phyloP scores from a whole-genome alignment of 1,140 invertebrate genomes.

The Halotydeus destructor region DNA sequence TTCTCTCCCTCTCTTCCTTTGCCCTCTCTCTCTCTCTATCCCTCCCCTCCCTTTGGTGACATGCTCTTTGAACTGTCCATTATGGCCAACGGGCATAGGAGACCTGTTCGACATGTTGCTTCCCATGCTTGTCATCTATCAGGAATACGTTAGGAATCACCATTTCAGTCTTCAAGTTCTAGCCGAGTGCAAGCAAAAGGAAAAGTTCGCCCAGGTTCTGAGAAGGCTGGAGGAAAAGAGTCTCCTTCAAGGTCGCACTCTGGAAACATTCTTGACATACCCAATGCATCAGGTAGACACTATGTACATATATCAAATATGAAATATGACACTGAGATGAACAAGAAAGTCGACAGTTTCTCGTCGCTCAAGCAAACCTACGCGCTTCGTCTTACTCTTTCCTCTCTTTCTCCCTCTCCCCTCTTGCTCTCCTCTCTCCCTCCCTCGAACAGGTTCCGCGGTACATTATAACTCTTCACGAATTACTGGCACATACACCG shows the following conservation, averaged over 20 bases:
- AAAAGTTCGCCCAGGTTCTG: constrained; percentile 55
- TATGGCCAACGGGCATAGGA: constrained; percentile 36
- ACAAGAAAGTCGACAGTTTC: not conserved
- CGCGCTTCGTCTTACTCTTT: too few species aligned
- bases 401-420: not conserved
- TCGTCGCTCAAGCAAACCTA: too few species aligned
- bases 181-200: constrained; percentile 71
- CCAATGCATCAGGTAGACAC: constrained; percentile 73
- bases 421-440: too few species aligned
- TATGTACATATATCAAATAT: constrained; percentile 3
- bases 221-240: constrained; percentile 64
- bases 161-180: constrained; percentile 79
- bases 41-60: constrained; percentile 1
- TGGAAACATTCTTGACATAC: constrained; percentile 78
- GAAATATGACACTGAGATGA: too few species aligned
- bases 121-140: constrained; percentile 81
- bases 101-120: constrained; percentile 83
- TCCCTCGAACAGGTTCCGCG: constrained; percentile 46
- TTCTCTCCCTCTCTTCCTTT: constrained; percentile 11
- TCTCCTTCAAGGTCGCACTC: constrained; percentile 53
- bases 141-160: constrained; percentile 81
- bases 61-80: too few species aligned
- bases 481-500: constrained; percentile 72
- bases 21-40: not conserved
- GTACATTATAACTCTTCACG: constrained; percentile 77